Percentiles rank a stretch among this genome's conserved stretches.
Conservation (phyloP, 2,888 invertebrate species). For the Dioctria linearis region DNA sequence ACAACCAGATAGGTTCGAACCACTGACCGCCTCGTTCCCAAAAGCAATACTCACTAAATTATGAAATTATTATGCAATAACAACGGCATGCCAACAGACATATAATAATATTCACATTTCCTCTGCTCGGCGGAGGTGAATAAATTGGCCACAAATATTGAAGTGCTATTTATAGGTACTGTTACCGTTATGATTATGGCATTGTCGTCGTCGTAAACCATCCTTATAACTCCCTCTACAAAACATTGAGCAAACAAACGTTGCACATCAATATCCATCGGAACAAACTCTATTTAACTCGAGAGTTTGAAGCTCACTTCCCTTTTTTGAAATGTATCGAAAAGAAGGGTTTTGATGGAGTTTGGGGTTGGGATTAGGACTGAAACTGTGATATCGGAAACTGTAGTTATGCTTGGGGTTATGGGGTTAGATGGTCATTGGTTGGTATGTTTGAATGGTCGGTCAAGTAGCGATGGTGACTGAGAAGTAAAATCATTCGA, state of each 20-base stretch:
- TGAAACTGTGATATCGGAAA: not conserved
- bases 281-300: constrained; percentile 38
- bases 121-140: constrained; percentile 10
- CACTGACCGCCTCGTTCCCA: no score
- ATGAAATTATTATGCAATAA: no score
- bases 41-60: no score
- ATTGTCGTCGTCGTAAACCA: constrained; percentile 35
- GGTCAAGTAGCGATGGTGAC: constrained; percentile 12
- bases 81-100: no score
- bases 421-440: no score
- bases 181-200: constrained; percentile 36
- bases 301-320: constrained; percentile 29
- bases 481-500: constrained; percentile 21
- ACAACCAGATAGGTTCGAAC: no score
- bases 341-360: not conserved
- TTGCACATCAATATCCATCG: constrained; percentile 42
- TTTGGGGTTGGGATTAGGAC: no score
- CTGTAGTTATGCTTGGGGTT: no score
- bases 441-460: not conserved
- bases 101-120: constrained; percentile 4
- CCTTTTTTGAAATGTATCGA: constrained; percentile 31
- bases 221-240: constrained; percentile 38
- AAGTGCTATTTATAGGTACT: constrained; percentile 31
- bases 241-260: constrained; percentile 46
- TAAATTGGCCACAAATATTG: constrained; percentile 35